Evolutionary conservation across 2,888 invertebrate species (phyloP).

Genomic region (Psylliodes chrysocephalus): DNA sequence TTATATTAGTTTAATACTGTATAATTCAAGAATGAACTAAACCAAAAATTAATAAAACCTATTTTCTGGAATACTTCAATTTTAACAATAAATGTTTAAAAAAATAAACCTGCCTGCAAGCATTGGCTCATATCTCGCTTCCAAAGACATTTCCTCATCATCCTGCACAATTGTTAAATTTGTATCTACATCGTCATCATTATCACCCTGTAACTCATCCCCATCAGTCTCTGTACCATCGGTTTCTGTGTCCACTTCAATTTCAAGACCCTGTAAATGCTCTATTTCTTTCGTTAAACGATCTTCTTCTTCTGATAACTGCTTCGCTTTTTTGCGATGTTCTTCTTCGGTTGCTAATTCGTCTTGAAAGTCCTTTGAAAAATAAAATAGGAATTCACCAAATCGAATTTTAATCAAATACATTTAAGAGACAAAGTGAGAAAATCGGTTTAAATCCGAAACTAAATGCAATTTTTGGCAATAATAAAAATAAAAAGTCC

Average conservation of each 20-base stretch:
- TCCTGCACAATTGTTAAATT: slow-evolving; percentile 44
- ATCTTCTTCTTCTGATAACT: slow-evolving; percentile 80
- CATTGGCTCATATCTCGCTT: slow-evolving; percentile 76
- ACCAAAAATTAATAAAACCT: no score
- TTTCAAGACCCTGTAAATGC: slow-evolving; percentile 77
- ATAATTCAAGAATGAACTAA: neutral
- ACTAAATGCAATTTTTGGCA: no score
- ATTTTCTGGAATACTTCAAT: no score
- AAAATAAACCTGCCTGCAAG: slow-evolving; percentile 66
- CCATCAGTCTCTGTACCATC: slow-evolving; percentile 82
- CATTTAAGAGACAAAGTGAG: no score
- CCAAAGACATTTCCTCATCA: slow-evolving; percentile 67
- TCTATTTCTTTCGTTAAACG: slow-evolving; percentile 79
- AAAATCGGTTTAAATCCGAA: no score
- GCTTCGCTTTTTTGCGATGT: slow-evolving; percentile 74
- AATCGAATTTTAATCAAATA: no score
- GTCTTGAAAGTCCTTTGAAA: slow-evolving; percentile 52
- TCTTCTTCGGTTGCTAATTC: slow-evolving; percentile 70
- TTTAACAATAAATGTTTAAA: neutral
- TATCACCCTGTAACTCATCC: slow-evolving; percentile 70
- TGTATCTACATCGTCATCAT: slow-evolving; percentile 54
- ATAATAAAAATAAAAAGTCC: no score
- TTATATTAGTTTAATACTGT: neutral
- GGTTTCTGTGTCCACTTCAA: slow-evolving; percentile 83
- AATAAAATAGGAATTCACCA: no score